phyloP scores from a whole-genome alignment of 2,113 vertebrate species.

The Cyprinodon variegatus region DNA sequence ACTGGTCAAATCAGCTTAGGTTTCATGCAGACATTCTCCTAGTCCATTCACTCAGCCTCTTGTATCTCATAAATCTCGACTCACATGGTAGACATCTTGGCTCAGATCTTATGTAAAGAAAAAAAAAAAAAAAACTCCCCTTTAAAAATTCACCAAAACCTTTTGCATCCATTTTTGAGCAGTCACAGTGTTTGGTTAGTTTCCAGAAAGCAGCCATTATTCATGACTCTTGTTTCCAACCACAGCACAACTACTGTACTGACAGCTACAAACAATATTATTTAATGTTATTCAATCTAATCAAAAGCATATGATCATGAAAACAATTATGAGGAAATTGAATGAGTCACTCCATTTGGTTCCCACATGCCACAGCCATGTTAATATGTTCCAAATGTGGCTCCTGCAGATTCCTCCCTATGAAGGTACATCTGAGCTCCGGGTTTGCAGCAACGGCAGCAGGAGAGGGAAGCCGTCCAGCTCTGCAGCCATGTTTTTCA shows the following conservation, averaged over 20 bases:
- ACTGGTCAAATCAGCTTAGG: too few relatives aligned
- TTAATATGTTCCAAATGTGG: constrained; percentile 70
- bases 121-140: background rate
- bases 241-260: constrained; percentile 43
- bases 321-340: constrained; percentile 60
- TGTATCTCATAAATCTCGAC: too few relatives aligned
- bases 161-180: background rate
- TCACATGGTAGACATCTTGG: background rate
- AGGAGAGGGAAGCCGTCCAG: constrained; percentile 43
- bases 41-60: too few relatives aligned
- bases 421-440: constrained; percentile 40
- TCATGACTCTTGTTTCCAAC: background rate
- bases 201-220: background rate
- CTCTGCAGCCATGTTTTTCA: constrained; percentile 64
- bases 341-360: constrained; percentile 73
- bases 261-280: constrained; percentile 53
- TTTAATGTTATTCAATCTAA: constrained; percentile 58
- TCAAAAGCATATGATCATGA: constrained; percentile 55
- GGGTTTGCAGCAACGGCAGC: constrained; percentile 32
- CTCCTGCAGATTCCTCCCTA: constrained; percentile 17
- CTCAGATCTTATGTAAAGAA: background rate
- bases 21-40: background rate
- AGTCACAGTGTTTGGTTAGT: background rate
- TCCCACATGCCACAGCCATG: constrained; percentile 64
- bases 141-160: background rate